These are phyloP conservation scores for Trichogramma pretiosum DNA, from an alignment of 1,140 invertebrate genomes.

Conservation along the genomic window DNA sequence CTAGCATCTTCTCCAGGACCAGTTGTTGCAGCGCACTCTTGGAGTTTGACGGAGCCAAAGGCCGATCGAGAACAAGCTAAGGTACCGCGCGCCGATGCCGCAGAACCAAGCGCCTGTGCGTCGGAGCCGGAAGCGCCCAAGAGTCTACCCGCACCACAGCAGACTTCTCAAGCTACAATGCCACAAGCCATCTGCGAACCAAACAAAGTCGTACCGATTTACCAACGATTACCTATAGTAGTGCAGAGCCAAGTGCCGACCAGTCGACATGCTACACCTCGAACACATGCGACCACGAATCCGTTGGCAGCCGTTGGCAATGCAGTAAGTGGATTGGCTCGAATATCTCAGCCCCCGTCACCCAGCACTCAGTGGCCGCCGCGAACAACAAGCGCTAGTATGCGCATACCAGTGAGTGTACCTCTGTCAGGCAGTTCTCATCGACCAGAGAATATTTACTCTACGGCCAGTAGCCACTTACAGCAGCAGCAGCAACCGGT, in stretches of 20 bases:
- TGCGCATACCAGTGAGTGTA: slow-evolving; percentile 35
- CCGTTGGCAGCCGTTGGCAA: slow-evolving; percentile 8
- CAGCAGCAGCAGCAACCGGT: slow-evolving; percentile 43
- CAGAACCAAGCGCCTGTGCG: slow-evolving; percentile 19
- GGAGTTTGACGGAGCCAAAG: slow-evolving; percentile 33
- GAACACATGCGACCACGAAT: slow-evolving; percentile 18
- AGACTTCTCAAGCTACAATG: slow-evolving; percentile 27
- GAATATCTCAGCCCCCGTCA: slow-evolving; percentile 32
- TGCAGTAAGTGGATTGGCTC: slow-evolving; percentile 18
- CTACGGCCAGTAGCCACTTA: slow-evolving; percentile 35
- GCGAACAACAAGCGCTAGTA: slow-evolving; percentile 20
- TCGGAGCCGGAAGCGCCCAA: slow-evolving; percentile 14
- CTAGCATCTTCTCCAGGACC: slow-evolving; percentile 15
- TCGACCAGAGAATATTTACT: slow-evolving; percentile 35
- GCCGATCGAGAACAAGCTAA: slow-evolving; percentile 21
- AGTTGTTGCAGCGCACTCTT: slow-evolving; percentile 40
- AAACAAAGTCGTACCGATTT: slow-evolving; percentile 27
- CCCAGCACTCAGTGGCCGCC: slow-evolving; percentile 40
- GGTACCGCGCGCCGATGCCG: slow-evolving; percentile 22
- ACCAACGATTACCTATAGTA: slow-evolving; percentile 35
- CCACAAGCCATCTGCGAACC: slow-evolving; percentile 26
- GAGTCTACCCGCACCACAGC: slow-evolving; percentile 8
- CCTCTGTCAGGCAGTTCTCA: slow-evolving; percentile 34
- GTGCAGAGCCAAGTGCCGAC: slow-evolving; percentile 35
- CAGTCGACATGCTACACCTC: slow-evolving; percentile 14